A percentile compares a stretch with the other conserved stretches of the same genome.
These are phyloP conservation scores for Drosophila fungiperda DNA, from an alignment of 2,888 invertebrate species.

Conservation along the genomic window DNA sequence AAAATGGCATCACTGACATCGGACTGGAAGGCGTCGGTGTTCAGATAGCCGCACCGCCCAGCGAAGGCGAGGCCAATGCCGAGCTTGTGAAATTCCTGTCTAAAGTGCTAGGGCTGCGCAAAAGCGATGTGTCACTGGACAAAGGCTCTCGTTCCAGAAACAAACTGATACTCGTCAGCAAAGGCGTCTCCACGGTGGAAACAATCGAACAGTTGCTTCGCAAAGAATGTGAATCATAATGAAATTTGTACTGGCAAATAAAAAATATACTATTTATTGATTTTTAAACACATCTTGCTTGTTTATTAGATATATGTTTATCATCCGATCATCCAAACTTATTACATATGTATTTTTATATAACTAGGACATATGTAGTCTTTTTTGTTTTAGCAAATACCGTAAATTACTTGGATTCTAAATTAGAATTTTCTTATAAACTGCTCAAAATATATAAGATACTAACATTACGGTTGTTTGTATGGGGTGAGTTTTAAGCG, in stretches of 20 bases:
- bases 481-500: slow-evolving; percentile 51
- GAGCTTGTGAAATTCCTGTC: slow-evolving; percentile 91
- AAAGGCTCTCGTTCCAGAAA: slow-evolving; percentile 87
- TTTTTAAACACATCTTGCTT: slow-evolving; percentile 57
- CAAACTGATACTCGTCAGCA: slow-evolving; percentile 86
- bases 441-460: slow-evolving; percentile 53
- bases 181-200: slow-evolving; percentile 85
- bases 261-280: slow-evolving; percentile 6
- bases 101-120: slow-evolving; percentile 88
- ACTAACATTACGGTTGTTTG: slow-evolving; percentile 39
- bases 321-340: slow-evolving; percentile 69
- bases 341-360: slow-evolving; percentile 54
- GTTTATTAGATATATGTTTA: slow-evolving; percentile 43
- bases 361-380: slow-evolving; percentile 62
- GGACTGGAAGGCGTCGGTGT: slow-evolving; percentile 89
- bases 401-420: slow-evolving; percentile 73
- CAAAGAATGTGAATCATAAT: slow-evolving; percentile 75
- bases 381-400: slow-evolving; percentile 56
- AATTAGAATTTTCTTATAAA: slow-evolving; percentile 68
- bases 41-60: slow-evolving; percentile 92
- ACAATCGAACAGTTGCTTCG: slow-evolving; percentile 85
- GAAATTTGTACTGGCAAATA: neutral
- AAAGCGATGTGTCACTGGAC: slow-evolving; percentile 89
- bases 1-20: slow-evolving; percentile 88
- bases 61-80: slow-evolving; percentile 92